Conservation (phyloP, 2,797 vertebrate species). For the Fistularia tabacaria region DNA sequence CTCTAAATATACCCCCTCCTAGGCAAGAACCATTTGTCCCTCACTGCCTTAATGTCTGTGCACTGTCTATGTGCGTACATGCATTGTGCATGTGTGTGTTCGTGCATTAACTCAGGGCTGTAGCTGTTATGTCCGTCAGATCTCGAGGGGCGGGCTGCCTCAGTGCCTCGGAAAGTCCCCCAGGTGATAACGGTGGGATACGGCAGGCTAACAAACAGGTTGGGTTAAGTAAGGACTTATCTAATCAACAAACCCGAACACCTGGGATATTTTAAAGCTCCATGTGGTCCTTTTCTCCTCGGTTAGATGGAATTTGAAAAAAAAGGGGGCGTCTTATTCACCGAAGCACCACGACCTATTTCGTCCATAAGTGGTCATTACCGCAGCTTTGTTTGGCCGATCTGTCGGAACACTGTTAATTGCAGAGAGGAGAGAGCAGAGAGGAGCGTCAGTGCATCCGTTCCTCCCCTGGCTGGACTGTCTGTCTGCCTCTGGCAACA, state of each 20-base stretch:
- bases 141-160: slow-evolving; percentile 37
- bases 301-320: too few relatives aligned
- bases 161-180: slow-evolving; percentile 30
- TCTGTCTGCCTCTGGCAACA: slow-evolving; percentile 29
- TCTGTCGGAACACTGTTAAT: slow-evolving; percentile 28
- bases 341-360: not conserved
- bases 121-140: slow-evolving; percentile 36
- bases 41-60: slow-evolving; percentile 46
- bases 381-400: slow-evolving; percentile 3
- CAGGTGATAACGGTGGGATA: slow-evolving; percentile 38
- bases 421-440: not conserved
- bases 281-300: not conserved
- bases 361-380: too few relatives aligned
- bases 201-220: slow-evolving; percentile 36
- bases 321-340: slow-evolving; percentile 4
- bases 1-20: slow-evolving; percentile 71
- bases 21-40: slow-evolving; percentile 56
- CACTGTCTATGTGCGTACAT: slow-evolving; percentile 32
- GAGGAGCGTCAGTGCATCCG: slow-evolving; percentile 41
- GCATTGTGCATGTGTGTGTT: slow-evolving; percentile 18
- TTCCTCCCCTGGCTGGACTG: slow-evolving; percentile 27
- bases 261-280: slow-evolving; percentile 1
- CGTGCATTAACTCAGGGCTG: slow-evolving; percentile 16
- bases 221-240: slow-evolving; percentile 27
- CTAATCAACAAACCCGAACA: slow-evolving; percentile 5